These are phyloP conservation scores for Helogale parvula DNA, from an alignment of 2,113 vertebrate genomes.

Conservation along the genomic window DNA sequence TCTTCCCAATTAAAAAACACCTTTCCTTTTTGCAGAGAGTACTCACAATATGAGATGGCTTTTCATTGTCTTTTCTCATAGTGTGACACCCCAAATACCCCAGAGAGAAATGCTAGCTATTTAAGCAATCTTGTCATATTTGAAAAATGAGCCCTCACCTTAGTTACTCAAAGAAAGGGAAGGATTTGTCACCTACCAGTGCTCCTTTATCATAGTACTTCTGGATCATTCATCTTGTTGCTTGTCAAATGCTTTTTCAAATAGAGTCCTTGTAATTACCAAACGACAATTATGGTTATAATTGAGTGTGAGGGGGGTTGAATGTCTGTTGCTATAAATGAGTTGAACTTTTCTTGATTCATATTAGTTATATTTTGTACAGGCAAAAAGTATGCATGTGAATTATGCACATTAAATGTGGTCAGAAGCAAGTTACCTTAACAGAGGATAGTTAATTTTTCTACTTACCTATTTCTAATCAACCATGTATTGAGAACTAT, in stretches of 20 bases:
- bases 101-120: not conserved
- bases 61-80: conserved; percentile 4
- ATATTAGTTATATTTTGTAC: not conserved
- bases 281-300: conserved; percentile 29
- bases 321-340: not conserved
- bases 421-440: not conserved
- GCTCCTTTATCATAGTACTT: not conserved
- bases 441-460: not conserved
- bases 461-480: not conserved
- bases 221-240: not conserved
- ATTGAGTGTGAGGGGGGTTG: not conserved
- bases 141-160: conserved; percentile 46
- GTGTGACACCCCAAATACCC: not conserved
- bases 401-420: not conserved
- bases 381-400: not conserved
- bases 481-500: not conserved
- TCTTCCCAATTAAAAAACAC: not conserved
- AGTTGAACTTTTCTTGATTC: not conserved
- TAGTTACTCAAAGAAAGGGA: not conserved
- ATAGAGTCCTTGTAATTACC: conserved; percentile 22
- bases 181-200: not conserved
- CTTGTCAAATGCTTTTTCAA: conserved; percentile 11
- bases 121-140: conserved; percentile 16
- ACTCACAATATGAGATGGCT: not conserved
- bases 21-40: not conserved